Percentiles rank a stretch among this genome's conserved stretches.
Evolutionary conservation across 2,113 vertebrate genomes (phyloP).

Genomic region (Melanostigma gelatinosum): DNA sequence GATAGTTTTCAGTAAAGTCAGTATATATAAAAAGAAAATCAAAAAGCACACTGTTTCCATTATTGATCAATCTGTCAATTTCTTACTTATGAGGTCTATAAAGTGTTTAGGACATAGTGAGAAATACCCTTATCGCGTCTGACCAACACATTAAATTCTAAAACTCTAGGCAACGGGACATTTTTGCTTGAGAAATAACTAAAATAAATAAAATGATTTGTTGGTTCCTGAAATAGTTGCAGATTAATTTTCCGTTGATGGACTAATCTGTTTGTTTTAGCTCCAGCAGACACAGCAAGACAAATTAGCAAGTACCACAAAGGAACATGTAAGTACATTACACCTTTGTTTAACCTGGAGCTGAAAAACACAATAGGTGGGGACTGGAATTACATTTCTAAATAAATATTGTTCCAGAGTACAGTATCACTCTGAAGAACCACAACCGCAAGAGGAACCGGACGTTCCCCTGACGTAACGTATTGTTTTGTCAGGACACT

Average conservation of each 20-base stretch:
- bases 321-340: slow-evolving; percentile 26
- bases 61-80: not conserved
- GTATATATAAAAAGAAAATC: not conserved
- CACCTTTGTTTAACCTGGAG: slow-evolving; percentile 52
- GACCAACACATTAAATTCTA: not conserved
- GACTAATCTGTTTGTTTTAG: not conserved
- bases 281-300: not conserved
- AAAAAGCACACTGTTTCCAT: not conserved
- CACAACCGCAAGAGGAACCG: slow-evolving; percentile 22
- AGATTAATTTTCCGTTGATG: not conserved
- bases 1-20: not conserved
- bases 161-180: too few species aligned
- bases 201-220: not conserved
- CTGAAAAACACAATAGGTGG: slow-evolving; percentile 47
- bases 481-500: slow-evolving; percentile 32
- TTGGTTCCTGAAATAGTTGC: not conserved
- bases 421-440: slow-evolving; percentile 26
- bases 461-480: slow-evolving; percentile 30
- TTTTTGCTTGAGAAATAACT: not conserved
- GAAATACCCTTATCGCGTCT: not conserved
- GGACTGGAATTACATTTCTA: slow-evolving; percentile 46
- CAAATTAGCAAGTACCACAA: slow-evolving; percentile 4
- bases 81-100: not conserved
- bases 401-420: slow-evolving; percentile 57
- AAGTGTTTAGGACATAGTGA: not conserved